Evolutionary conservation across 2,797 vertebrate genomes (phyloP).

Genomic region (Cirrhinus mrigala): DNA sequence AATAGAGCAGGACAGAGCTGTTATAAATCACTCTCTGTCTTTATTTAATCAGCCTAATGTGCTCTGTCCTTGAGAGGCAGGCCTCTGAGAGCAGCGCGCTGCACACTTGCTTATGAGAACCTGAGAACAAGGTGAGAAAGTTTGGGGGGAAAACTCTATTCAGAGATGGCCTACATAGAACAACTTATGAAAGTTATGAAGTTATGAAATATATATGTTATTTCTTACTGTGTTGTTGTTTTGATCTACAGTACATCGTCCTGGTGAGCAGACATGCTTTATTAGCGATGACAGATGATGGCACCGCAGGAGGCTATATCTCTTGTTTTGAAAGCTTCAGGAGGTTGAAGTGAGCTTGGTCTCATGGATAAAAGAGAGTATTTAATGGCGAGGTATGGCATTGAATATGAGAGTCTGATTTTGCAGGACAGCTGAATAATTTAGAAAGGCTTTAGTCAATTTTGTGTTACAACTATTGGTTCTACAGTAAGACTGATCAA

Average conservation of each 20-base stretch:
- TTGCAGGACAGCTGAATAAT: neutral
- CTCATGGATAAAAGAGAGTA: constrained; percentile 7
- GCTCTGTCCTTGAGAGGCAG: constrained; percentile 61
- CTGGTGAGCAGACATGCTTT: constrained; percentile 8
- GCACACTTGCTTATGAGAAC: neutral
- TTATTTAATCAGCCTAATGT: constrained; percentile 67
- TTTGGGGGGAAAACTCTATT: constrained; percentile 6
- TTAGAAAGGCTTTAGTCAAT: neutral
- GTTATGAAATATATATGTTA: constrained; percentile 18
- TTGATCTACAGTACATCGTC: constrained; percentile 6
- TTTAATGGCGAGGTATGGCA: neutral
- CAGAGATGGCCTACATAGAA: constrained; percentile 33
- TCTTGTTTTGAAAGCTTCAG: constrained; percentile 21
- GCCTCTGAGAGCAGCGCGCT: constrained; percentile 15
- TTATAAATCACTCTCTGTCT: constrained; percentile 68
- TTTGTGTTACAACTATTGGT: neutral
- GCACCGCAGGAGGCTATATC: neutral
- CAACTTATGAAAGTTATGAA: neutral
- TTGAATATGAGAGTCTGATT: neutral
- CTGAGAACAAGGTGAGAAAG: constrained; percentile 16
- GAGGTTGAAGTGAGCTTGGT: neutral
- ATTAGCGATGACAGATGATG: constrained; percentile 36
- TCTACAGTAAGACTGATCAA: neutral
- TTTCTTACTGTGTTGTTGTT: constrained; percentile 30
- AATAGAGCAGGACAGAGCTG: constrained; percentile 55